Evolutionary conservation across 2,888 invertebrate species (phyloP).

Genomic region (Athetis lepigone): DNA sequence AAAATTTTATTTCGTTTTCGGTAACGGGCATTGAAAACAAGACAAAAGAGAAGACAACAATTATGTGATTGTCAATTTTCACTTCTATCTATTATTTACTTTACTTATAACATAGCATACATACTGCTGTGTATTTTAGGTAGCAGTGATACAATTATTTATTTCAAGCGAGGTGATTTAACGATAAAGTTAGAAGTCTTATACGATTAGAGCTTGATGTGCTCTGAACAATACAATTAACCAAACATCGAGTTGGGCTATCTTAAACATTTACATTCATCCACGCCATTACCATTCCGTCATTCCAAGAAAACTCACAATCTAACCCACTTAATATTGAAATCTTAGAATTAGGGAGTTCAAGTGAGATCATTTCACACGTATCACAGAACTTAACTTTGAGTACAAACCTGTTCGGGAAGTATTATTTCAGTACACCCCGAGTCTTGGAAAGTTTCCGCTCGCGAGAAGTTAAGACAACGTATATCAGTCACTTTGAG

Average conservation of each 20-base stretch:
- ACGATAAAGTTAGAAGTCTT: no score
- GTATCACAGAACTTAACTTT: constrained; percentile 60
- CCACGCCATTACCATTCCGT: constrained; percentile 61
- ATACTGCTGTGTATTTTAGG: no score
- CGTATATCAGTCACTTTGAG: constrained; percentile 81
- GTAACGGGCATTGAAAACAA: constrained; percentile 26
- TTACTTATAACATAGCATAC: constrained; percentile 8
- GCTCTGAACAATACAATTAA: constrained; percentile 9
- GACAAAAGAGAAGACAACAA: constrained; percentile 26
- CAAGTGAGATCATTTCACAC: constrained; percentile 64
- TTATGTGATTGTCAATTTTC: constrained; percentile 25
- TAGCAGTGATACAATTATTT: no score
- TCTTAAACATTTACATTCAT: constrained; percentile 29
- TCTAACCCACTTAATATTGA: constrained; percentile 67
- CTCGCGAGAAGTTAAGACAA: constrained; percentile 81
- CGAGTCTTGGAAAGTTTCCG: constrained; percentile 83
- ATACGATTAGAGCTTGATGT: no score
- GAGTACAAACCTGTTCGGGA: constrained; percentile 76
- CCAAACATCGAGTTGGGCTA: constrained; percentile 17
- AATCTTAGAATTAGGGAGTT: constrained; percentile 60
- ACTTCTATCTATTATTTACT: constrained; percentile 31
- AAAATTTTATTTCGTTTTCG: constrained; percentile 22
- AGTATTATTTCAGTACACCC: constrained; percentile 76
- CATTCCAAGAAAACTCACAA: constrained; percentile 61
- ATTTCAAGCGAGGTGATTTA: no score